Base-by-base conservation (phyloP, 2,888 invertebrate species). In the Tenthredo livida region DNA sequence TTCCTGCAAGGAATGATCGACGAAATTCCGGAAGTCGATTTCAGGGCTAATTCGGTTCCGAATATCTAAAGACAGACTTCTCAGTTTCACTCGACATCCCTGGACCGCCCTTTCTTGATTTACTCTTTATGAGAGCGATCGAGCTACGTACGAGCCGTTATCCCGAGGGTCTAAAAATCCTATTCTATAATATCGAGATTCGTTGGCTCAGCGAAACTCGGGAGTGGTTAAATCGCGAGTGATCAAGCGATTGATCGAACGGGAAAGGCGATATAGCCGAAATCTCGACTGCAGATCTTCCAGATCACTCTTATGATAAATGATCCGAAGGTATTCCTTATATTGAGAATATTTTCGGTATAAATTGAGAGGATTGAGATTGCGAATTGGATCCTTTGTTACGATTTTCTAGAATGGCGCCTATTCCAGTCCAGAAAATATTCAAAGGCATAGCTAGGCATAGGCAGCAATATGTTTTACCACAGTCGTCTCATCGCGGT, bases 101-200 rank as follows among this genome's bases (percentile, higher is more conserved):
- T 50, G 75, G 6, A 50, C 47, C 43, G 29, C 29, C 43, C 29
- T 43, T 75, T 75, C 25, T 43, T 12, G 50, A 43, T 50, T 29
- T 29, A 75, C 29, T 78, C 29, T 78, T n/a, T 37, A 58, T 37
- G 12, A 58, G 17, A 25, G 7, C 7, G 75, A 43, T 58, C 17
- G 29, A 75, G 21, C 37, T 40, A 72, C 37, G n/a, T 40, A 72
- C 37, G 10, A 37, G n/a, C 29, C 29, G 40, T 78, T 37, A 33
- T 21, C 58, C 40, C 7, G 37, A 37, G n/a, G 21, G 33, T 78
- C 58, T 7, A 29, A 6, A 61, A 80, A 61, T 80, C 80, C 43
- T 10, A 80, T 61, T 80, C 40, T 80, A 80, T 80, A 80, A 80
- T 80, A 80, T 29, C 61, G 6, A 10, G 40, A 37, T 61, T 80